Evolutionary conservation across 2,113 vertebrate genomes (phyloP).

Genomic region (Chiloscyllium plagiosum): DNA sequence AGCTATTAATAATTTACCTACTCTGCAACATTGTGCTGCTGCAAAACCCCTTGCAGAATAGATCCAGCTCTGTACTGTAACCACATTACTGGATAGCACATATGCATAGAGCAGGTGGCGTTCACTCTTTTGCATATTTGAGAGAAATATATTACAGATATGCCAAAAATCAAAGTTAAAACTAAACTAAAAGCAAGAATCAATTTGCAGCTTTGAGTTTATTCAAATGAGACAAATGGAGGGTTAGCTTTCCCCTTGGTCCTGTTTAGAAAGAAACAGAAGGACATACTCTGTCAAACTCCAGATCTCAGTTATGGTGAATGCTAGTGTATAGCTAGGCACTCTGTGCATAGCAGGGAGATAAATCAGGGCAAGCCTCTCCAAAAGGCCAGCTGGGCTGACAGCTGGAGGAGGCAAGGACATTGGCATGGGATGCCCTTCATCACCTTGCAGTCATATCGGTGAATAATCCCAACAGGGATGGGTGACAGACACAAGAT

Average conservation of each 20-base stretch:
- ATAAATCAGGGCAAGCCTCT: background rate
- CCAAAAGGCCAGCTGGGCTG: background rate
- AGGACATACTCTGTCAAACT: background rate
- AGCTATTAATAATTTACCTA: slow-evolving; percentile 33
- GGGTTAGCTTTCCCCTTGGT: background rate
- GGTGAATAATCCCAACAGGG: too few relatives aligned
- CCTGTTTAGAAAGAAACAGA: background rate
- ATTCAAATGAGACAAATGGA: background rate
- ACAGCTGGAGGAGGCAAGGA: background rate
- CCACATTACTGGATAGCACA: background rate
- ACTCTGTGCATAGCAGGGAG: background rate
- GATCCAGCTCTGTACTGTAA: background rate
- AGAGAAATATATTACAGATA: background rate
- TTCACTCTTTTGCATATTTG: background rate
- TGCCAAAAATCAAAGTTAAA: background rate
- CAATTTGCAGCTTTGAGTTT: background rate
- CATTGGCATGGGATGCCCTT: background rate
- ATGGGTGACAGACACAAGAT: background rate
- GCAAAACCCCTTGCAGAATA: background rate
- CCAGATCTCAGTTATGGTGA: background rate
- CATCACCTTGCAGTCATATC: too few relatives aligned
- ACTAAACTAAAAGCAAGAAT: background rate
- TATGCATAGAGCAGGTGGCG: background rate
- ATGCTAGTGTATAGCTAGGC: too few relatives aligned
- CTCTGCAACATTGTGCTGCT: slow-evolving; percentile 29